phyloP scores from a whole-genome alignment of 2,888 invertebrate species.

The Metalampra italica region DNA sequence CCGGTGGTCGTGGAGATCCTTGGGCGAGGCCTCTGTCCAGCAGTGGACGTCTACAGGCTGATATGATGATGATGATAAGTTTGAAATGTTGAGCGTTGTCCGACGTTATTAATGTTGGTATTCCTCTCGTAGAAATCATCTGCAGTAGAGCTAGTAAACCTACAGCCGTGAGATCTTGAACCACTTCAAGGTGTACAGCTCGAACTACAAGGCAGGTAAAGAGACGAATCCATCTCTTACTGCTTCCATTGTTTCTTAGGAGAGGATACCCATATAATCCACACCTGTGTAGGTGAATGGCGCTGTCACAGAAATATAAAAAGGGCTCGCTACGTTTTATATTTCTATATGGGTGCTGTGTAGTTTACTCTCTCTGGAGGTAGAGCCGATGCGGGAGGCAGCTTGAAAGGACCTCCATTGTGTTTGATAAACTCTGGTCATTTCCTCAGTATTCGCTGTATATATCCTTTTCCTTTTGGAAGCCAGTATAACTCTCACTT shows the following conservation, averaged over 20 bases:
- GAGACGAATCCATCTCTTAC: no score
- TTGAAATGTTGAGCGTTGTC: slow-evolving; percentile 15
- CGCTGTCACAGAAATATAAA: no score
- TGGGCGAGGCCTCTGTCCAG: no score
- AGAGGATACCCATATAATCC: slow-evolving; percentile 11
- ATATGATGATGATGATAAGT: no score
- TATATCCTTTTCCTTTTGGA: slow-evolving; percentile 4
- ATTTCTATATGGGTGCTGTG: no score
- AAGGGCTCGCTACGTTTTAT: no score
- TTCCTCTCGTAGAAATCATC: slow-evolving; percentile 6
- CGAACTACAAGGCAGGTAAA: no score
- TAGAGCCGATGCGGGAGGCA: slow-evolving; percentile 12
- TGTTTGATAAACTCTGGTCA: slow-evolving; percentile 10
- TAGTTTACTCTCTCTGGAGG: slow-evolving; percentile 8
- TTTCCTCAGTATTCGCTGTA: slow-evolving; percentile 7
- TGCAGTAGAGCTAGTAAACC: neutral
- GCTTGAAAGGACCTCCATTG: slow-evolving; percentile 10
- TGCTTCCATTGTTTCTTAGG: neutral
- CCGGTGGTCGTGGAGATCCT: no score
- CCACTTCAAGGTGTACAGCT: no score
- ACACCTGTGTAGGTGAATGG: slow-evolving; percentile 8
- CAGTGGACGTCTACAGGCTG: no score
- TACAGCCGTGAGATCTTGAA: slow-evolving; percentile 12
- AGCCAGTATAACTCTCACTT: slow-evolving; percentile 8
- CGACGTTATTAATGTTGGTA: slow-evolving; percentile 8